Base-by-base conservation (phyloP, 2,888 invertebrate species). In the Celastrina argiolus region DNA sequence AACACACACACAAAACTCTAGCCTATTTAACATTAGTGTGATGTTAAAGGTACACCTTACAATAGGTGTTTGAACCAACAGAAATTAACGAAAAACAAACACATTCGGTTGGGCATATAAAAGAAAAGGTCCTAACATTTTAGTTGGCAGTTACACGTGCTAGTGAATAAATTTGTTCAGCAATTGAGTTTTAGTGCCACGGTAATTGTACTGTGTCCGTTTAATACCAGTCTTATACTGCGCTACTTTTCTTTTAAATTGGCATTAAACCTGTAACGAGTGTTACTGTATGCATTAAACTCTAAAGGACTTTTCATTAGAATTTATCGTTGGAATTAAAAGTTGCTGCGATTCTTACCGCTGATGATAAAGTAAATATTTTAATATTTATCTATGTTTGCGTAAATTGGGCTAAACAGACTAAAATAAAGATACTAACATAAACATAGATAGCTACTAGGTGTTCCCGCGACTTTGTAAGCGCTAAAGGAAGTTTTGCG, bases 151-250 rank as follows among this genome's bases (percentile, higher is more conserved):
- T 61, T 22, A 61, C 61, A 36, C 61, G 36, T 61, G 39, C 39
- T 36, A 22, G 39, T 39, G 61, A 61, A 59, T 59, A 59, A 61
- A 61, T 61, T 61, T 39, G 61, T 61, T 14, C 39, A 22, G 61
- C 39, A 61, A 61, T 61, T 22, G 36, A 61, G 61, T 61, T 61
- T 61, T 39, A 61, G 61, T 61, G 34, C 22, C 18, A 14, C 61
- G 14, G 61, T 61, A 61, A 61, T 61, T 61, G 61, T 61, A 34
- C 59, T 59, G 36, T 61, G 61, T 39, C 61, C 39, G 61, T 61
- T 61, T 61, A 61, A 22, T 61, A 59, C 59, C 4, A 18, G 34
- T 59, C 34, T 18, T 31, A 8, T 28, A 14, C 58, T 36, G 10
- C 31, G 28, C 58, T 39, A 61, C 39, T 58, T 18, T 61, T 61